phyloP scores from a whole-genome alignment of 2,797 vertebrate genomes.

The Crypturellus tataupa region DNA sequence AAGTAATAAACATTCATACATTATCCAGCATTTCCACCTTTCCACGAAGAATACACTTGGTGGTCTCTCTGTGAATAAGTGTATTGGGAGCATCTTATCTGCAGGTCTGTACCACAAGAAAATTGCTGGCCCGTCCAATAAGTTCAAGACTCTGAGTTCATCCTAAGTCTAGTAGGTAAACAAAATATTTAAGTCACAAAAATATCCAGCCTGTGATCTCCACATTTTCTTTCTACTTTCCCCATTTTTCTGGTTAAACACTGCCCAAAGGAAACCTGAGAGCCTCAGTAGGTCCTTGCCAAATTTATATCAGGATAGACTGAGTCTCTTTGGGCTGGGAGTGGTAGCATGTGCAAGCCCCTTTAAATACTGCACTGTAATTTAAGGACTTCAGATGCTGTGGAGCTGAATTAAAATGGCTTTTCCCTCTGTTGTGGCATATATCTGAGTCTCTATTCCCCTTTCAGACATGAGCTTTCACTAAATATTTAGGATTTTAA shows the following conservation, averaged over 20 bases:
- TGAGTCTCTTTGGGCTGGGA: neutral
- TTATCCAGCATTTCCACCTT: neutral
- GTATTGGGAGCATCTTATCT: neutral
- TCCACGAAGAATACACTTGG: neutral
- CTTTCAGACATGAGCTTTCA: neutral
- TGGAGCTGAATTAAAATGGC: neutral
- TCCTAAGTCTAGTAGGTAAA: neutral
- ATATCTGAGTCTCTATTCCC: neutral
- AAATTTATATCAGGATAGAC: neutral
- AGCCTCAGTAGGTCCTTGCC: neutral
- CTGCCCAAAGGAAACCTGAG: neutral
- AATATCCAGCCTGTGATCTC: neutral
- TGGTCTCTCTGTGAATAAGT: neutral
- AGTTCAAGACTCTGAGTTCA: neutral
- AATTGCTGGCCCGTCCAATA: neutral
- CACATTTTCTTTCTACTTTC: neutral
- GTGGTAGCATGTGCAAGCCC: neutral
- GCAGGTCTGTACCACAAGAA: neutral
- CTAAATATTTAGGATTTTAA: neutral
- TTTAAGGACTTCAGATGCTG: neutral
- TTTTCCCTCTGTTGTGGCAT: neutral
- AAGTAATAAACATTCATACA: neutral
- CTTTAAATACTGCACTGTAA: neutral
- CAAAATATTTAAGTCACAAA: neutral
- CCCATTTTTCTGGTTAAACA: neutral